Conservation (phyloP, 1,140 invertebrate genomes). For the Drosophila gunungcola region DNA sequence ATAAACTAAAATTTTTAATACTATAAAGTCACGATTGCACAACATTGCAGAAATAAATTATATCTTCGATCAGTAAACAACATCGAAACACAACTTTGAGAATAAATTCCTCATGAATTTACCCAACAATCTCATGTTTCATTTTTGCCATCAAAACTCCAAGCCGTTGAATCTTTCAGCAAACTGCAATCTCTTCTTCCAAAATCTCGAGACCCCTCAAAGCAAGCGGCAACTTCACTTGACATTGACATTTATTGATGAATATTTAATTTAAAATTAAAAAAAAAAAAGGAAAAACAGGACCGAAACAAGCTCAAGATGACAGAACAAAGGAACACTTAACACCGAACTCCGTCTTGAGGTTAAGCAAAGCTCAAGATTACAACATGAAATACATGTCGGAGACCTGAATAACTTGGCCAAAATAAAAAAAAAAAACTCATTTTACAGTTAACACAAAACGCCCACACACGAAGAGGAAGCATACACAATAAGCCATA, state of each 20-base stretch:
- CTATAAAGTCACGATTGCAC: too few relatives aligned
- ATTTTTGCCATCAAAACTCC: neutral
- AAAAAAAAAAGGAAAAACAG: constrained; percentile 16
- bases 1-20: too few relatives aligned
- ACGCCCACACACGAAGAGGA: constrained; percentile 51
- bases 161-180: constrained; percentile 17
- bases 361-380: constrained; percentile 37
- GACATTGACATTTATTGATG: constrained; percentile 63
- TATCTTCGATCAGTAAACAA: neutral
- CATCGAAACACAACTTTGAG: neutral
- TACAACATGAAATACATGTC: constrained; percentile 23
- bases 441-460: constrained; percentile 40
- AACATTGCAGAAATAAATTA: neutral
- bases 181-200: constrained; percentile 25
- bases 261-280: constrained; percentile 39
- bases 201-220: constrained; percentile 23
- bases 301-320: constrained; percentile 35
- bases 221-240: constrained; percentile 36
- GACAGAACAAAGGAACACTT: constrained; percentile 56
- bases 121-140: constrained; percentile 11
- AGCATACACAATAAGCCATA: constrained; percentile 9
- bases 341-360: constrained; percentile 7
- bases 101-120: neutral
- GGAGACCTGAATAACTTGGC: constrained; percentile 38
- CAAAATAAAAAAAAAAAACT: constrained; percentile 25